A percentile compares a stretch with the other conserved stretches of the same genome.
Evolutionary conservation across 1,140 invertebrate species (phyloP).

Genomic region (Aporrectodea caliginosa): DNA sequence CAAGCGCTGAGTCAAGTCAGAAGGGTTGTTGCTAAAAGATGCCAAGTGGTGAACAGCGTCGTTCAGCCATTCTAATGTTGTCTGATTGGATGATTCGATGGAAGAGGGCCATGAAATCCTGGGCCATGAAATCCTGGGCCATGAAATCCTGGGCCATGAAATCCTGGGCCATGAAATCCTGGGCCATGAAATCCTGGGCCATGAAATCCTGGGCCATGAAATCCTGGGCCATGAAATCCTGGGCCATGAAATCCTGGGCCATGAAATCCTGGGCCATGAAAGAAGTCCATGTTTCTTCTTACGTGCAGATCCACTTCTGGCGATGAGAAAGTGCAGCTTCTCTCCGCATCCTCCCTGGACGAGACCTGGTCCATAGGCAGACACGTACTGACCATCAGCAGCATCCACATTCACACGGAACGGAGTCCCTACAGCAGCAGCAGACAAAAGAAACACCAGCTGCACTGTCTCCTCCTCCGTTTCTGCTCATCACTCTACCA

Average conservation of each 20-base stretch:
- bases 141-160: too few species aligned
- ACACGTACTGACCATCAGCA: constrained; percentile 82
- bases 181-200: too few species aligned
- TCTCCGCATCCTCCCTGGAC: constrained; percentile 75
- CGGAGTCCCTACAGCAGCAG: constrained; percentile 69
- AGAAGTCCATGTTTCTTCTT: constrained; percentile 14
- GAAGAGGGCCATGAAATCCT: background rate
- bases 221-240: too few species aligned
- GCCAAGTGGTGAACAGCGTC: background rate
- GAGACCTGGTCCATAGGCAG: constrained; percentile 77
- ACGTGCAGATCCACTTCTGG: constrained; percentile 82
- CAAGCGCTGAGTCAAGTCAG: background rate
- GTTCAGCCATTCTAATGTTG: background rate
- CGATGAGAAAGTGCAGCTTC: constrained; percentile 87
- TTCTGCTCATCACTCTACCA: background rate
- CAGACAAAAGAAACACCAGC: constrained; percentile 56
- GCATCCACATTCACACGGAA: constrained; percentile 95
- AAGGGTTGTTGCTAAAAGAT: background rate
- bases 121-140: too few species aligned
- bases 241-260: too few species aligned
- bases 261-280: too few species aligned
- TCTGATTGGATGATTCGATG: background rate
- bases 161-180: too few species aligned
- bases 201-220: too few species aligned
- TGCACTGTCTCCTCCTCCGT: too few species aligned